Percentiles rank a stretch among this genome's conserved stretches.
phyloP scores from a whole-genome alignment of 2,888 invertebrate genomes.

The Drosophila rubida region DNA sequence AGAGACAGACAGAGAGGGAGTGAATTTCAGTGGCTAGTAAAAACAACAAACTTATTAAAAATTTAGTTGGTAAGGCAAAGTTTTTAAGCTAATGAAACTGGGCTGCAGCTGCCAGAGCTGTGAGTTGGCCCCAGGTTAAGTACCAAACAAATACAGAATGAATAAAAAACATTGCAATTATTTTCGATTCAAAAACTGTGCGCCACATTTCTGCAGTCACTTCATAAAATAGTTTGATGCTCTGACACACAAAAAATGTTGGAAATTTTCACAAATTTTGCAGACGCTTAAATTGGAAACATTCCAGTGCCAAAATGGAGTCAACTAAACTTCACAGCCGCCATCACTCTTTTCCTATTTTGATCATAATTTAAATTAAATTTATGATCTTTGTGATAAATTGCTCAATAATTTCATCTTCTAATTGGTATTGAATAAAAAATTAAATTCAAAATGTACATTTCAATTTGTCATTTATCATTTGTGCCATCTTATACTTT shows the following conservation, averaged over 20 bases:
- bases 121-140: slow-evolving; percentile 18
- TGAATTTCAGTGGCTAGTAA: slow-evolving; percentile 9
- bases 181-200: neutral
- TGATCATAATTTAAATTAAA: too few relatives aligned
- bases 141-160: slow-evolving; percentile 4
- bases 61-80: slow-evolving; percentile 63
- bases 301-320: neutral
- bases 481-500: neutral
- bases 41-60: slow-evolving; percentile 67
- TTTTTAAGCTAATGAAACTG: slow-evolving; percentile 71
- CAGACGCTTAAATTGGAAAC: neutral
- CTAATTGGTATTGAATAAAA: too few relatives aligned
- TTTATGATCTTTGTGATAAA: too few relatives aligned
- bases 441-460: too few relatives aligned
- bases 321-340: neutral
- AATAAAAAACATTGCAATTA: slow-evolving; percentile 1
- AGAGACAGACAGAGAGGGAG: too few relatives aligned
- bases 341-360: neutral
- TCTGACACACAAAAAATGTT: neutral
- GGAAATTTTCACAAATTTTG: neutral
- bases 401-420: too few relatives aligned
- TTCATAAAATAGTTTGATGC: neutral
- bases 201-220: neutral
- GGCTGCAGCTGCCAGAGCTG: slow-evolving; percentile 39
- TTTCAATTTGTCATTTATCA: neutral